phyloP scores from a whole-genome alignment of 2,113 vertebrate genomes.

The Barbus barbus region DNA sequence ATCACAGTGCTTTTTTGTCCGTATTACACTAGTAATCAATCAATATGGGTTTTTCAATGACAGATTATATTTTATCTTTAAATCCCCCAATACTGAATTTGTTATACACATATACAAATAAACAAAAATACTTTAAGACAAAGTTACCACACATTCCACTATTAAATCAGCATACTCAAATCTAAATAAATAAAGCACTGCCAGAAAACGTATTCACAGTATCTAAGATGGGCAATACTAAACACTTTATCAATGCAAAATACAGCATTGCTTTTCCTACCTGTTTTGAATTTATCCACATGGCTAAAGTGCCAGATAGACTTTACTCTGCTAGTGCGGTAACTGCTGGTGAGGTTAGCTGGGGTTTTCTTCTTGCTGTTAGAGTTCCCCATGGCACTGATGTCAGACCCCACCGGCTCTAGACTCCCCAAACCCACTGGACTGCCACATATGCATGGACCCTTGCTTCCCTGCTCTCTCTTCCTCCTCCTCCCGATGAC shows the following conservation, averaged over 20 bases:
- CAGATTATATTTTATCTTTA: neutral
- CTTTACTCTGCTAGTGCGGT: conserved; percentile 63
- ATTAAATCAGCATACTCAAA: neutral
- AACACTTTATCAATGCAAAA: neutral
- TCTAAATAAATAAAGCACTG: neutral
- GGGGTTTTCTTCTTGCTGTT: conserved; percentile 82
- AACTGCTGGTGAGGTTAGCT: conserved; percentile 20
- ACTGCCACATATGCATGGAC: conserved; percentile 46
- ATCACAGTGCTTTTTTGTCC: neutral
- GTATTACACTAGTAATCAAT: neutral
- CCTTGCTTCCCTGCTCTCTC: neutral
- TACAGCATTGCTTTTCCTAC: conserved; percentile 64
- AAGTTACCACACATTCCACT: neutral
- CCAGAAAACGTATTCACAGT: no score
- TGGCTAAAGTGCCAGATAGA: conserved; percentile 80
- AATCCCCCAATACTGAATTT: neutral
- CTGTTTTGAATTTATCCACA: conserved; percentile 75
- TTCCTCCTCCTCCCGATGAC: neutral
- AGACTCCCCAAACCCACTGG: conserved; percentile 40
- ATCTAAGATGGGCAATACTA: neutral
- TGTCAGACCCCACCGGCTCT: conserved; percentile 44
- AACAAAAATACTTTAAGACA: neutral
- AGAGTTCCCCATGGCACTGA: conserved; percentile 84
- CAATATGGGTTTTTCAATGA: neutral
- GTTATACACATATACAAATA: neutral